These are phyloP conservation scores for Gobionotothen gibberifrons DNA, from an alignment of 2,797 vertebrate species.

Conservation along the genomic window DNA sequence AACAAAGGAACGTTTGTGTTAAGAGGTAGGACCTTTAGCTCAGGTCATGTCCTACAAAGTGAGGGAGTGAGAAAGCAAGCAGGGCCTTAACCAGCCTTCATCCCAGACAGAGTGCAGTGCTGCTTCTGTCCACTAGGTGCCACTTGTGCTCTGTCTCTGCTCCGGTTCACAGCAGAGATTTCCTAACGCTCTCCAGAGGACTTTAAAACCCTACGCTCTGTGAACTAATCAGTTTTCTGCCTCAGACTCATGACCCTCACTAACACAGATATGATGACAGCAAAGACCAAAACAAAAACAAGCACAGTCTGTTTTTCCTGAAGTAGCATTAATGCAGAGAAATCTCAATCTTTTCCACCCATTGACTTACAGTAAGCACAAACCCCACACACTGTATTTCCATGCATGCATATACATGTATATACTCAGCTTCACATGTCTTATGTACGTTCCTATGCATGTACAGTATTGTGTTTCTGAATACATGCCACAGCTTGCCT, in stretches of 20 bases:
- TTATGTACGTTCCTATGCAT: slow-evolving; percentile 21
- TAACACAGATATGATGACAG: slow-evolving; percentile 2
- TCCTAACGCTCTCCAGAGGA: neutral
- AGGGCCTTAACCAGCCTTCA: neutral
- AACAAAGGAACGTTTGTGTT: neutral
- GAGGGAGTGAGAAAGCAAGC: neutral
- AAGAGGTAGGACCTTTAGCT: neutral
- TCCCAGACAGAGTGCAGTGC: slow-evolving; percentile 14
- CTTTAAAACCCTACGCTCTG: slow-evolving; percentile 2
- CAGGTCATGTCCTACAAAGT: neutral
- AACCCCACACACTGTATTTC: slow-evolving; percentile 5
- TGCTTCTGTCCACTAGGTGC: slow-evolving; percentile 65
- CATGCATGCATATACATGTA: slow-evolving; percentile 13
- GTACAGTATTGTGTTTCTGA: slow-evolving; percentile 34
- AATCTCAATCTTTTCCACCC: neutral
- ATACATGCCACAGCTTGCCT: slow-evolving; percentile 18
- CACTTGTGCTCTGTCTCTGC: slow-evolving; percentile 73
- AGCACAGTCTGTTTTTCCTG: neutral
- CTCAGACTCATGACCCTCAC: slow-evolving; percentile 26
- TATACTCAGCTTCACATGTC: neutral
- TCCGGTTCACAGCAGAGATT: neutral
- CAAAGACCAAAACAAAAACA: slow-evolving; percentile 3
- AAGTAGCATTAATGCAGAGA: neutral
- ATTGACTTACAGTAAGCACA: neutral
- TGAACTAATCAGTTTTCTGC: slow-evolving; percentile 24